These are phyloP conservation scores for Ischnus inquisitorius DNA, from an alignment of 2,888 invertebrate genomes.

Conservation along the genomic window DNA sequence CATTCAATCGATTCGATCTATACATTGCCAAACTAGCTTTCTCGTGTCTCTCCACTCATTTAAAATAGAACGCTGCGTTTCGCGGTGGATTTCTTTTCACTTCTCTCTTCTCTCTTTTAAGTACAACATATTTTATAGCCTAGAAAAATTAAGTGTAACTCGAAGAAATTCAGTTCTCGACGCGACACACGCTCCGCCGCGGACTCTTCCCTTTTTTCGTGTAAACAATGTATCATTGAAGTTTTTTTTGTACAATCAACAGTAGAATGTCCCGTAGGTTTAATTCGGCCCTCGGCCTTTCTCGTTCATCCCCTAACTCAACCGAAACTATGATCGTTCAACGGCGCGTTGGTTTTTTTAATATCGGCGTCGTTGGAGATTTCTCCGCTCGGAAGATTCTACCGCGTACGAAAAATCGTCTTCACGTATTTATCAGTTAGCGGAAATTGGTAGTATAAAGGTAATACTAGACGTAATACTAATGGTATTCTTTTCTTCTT, in stretches of 20 bases:
- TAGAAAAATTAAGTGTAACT: slow-evolving; percentile 1
- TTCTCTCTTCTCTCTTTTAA: slow-evolving; percentile 27
- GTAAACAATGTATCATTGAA: background rate
- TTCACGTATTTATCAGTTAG: slow-evolving; percentile 32
- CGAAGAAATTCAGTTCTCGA: slow-evolving; percentile 37
- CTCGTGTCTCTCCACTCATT: slow-evolving; percentile 21
- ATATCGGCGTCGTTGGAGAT: background rate
- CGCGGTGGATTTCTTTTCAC: slow-evolving; percentile 27
- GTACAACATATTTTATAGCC: slow-evolving; percentile 50
- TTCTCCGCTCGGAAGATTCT: background rate
- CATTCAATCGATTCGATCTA: slow-evolving; percentile 50
- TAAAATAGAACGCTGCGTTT: slow-evolving; percentile 54
- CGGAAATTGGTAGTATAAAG: slow-evolving; percentile 44
- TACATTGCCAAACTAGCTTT: slow-evolving; percentile 42
- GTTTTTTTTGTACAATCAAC: slow-evolving; percentile 1
- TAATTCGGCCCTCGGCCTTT: background rate
- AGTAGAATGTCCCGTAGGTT: background rate
- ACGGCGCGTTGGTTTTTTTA: background rate
- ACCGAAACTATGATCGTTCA: background rate
- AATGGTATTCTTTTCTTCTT: slow-evolving; percentile 63
- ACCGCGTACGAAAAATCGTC: slow-evolving; percentile 35
- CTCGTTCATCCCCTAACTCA: background rate
- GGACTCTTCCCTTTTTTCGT: background rate
- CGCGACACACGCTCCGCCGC: slow-evolving; percentile 1
- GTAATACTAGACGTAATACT: slow-evolving; percentile 70